These are phyloP conservation scores for Aphelenchoides bicaudatus DNA, from an alignment of 2,888 invertebrate genomes.

Conservation along the genomic window DNA sequence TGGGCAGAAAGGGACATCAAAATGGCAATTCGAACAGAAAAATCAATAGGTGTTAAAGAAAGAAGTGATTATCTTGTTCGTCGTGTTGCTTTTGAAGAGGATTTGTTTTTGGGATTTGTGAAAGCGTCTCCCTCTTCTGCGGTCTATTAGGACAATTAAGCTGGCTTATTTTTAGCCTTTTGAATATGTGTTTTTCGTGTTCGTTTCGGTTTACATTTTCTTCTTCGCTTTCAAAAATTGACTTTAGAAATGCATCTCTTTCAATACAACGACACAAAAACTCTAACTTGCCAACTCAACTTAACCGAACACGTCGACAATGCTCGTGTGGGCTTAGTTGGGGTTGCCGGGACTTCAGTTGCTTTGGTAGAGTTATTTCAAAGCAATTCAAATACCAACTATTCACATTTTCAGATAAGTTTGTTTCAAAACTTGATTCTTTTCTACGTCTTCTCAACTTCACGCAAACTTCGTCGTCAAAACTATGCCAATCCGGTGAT, in stretches of 20 bases:
- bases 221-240: not conserved
- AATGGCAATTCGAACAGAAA: too few relatives aligned
- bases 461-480: conserved; percentile 44
- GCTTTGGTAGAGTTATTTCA: conserved; percentile 28
- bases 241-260: conserved; percentile 38
- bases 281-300: conserved; percentile 32
- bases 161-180: too few relatives aligned
- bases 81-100: too few relatives aligned
- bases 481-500: conserved; percentile 52
- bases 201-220: not conserved
- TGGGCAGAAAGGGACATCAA: too few relatives aligned
- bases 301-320: conserved; percentile 30
- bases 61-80: too few relatives aligned
- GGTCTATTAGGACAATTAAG: too few relatives aligned
- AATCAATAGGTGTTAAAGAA: too few relatives aligned
- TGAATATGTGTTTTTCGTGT: not conserved
- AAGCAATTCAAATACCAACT: conserved; percentile 17
- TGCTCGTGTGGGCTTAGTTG: conserved; percentile 38
- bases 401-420: conserved; percentile 24
- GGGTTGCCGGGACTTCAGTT: conserved; percentile 35
- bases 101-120: too few relatives aligned
- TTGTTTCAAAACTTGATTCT: conserved; percentile 39
- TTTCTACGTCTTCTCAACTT: conserved; percentile 48
- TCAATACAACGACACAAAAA: conserved; percentile 37
- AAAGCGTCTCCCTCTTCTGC: too few relatives aligned